Percentiles rank a stretch among this genome's conserved stretches.
These are phyloP conservation scores for Eueides isabella DNA, from an alignment of 1,140 invertebrate species.

Conservation along the genomic window DNA sequence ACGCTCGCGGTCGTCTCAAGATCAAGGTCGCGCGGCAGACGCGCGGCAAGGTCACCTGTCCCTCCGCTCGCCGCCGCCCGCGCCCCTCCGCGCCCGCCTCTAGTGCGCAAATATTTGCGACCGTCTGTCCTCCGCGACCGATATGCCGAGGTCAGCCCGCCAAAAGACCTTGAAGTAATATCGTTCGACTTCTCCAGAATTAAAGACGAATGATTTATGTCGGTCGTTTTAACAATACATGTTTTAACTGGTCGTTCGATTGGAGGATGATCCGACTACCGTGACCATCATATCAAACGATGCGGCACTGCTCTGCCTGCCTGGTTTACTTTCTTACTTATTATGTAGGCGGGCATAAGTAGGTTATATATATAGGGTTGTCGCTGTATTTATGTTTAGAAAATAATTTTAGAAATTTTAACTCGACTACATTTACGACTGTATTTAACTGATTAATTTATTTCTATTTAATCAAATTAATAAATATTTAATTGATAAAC, in stretches of 20 bases:
- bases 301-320: constrained; percentile 28
- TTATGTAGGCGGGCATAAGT: constrained; percentile 30
- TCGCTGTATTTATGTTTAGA: background rate
- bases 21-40: constrained; percentile 78
- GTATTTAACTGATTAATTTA: background rate
- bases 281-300: constrained; percentile 38
- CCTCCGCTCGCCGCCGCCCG: constrained; percentile 41
- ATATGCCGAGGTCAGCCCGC: constrained; percentile 78
- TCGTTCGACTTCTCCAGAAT: constrained; percentile 69
- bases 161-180: constrained; percentile 78
- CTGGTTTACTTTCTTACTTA: constrained; percentile 41
- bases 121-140: constrained; percentile 80
- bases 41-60: constrained; percentile 73
- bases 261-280: constrained; percentile 32
- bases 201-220: constrained; percentile 62
- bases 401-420: background rate
- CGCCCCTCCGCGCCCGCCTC: constrained; percentile 33
- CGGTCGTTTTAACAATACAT: constrained; percentile 53
- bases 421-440: background rate
- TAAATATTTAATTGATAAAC: no score
- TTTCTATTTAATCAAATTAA: no score
- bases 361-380: constrained; percentile 18
- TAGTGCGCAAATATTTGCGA: constrained; percentile 75
- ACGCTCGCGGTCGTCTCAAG: constrained; percentile 79
- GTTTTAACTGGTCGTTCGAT: constrained; percentile 26